Evolutionary conservation across 2,113 vertebrate genomes (phyloP).

Genomic region (Elachura formosa): DNA sequence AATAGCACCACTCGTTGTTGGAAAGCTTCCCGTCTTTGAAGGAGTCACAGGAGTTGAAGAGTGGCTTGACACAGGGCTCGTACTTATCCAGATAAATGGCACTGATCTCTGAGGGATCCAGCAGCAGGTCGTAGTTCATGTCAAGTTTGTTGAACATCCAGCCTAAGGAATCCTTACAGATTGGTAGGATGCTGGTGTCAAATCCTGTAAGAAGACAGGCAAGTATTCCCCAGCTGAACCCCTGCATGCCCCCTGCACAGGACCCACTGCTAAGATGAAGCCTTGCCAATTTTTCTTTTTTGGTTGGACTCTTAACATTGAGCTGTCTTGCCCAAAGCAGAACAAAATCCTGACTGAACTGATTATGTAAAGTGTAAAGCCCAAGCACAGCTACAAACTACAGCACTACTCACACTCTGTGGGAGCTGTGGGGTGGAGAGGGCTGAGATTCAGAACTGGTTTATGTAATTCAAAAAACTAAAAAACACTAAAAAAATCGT

Average conservation of each 20-base stretch:
- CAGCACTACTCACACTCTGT: not conserved
- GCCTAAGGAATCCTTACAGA: constrained; percentile 95
- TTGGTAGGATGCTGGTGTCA: constrained; percentile 96
- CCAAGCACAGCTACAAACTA: not conserved
- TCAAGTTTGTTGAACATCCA: constrained; percentile 99
- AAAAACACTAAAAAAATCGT: no score
- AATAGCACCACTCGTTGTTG: constrained; percentile 87
- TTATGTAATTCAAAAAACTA: not conserved
- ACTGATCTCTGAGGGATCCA: constrained; percentile 93
- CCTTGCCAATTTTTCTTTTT: not conserved
- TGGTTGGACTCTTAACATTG: not conserved
- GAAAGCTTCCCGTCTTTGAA: constrained; percentile 90
- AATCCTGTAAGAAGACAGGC: constrained; percentile 72
- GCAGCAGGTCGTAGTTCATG: constrained; percentile 96
- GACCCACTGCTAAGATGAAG: not conserved
- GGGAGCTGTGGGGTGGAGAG: not conserved
- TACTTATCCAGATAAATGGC: constrained; percentile 96
- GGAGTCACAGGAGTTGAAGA: constrained; percentile 82
- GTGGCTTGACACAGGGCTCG: constrained; percentile 89
- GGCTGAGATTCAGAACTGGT: not conserved
- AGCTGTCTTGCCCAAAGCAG: not conserved
- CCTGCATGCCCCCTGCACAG: not conserved
- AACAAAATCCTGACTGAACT: not conserved
- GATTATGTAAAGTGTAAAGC: not conserved
- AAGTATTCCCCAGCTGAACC: not conserved